Evolutionary conservation across 2,113 vertebrate genomes (phyloP).

Genomic region (Martes martes): DNA sequence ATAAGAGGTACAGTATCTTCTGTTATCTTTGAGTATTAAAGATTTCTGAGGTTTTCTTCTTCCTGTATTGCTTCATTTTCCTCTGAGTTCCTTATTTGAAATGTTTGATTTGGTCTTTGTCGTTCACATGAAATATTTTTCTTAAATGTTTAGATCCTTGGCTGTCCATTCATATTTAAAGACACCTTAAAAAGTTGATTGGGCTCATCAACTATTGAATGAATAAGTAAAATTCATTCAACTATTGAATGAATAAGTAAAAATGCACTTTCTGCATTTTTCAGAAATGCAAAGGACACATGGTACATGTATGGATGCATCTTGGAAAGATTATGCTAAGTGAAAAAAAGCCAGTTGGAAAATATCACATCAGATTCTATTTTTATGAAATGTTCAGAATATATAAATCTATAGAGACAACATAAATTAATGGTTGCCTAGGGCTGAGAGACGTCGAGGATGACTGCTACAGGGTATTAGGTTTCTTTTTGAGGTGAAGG

Average conservation of each 20-base stretch:
- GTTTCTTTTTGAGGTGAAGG: not conserved
- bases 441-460: not conserved
- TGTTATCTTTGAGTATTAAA: not conserved
- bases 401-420: not conserved
- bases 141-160: not conserved
- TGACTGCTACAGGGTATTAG: not conserved
- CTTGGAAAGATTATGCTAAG: not conserved
- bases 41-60: not conserved
- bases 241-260: not conserved
- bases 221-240: not conserved
- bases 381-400: not conserved
- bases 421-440: not conserved
- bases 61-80: not conserved
- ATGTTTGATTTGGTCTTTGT: constrained; percentile 2
- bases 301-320: not conserved
- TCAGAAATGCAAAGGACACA: not conserved
- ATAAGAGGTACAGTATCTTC: not conserved
- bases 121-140: not conserved
- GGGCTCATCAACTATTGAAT: not conserved
- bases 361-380: not conserved
- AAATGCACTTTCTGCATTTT: not conserved
- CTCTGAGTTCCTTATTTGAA: not conserved
- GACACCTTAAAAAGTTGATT: not conserved
- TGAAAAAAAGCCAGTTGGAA: not conserved
- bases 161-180: not conserved